phyloP scores from a whole-genome alignment of 2,797 vertebrate species.

The Chromobotia macracanthus region DNA sequence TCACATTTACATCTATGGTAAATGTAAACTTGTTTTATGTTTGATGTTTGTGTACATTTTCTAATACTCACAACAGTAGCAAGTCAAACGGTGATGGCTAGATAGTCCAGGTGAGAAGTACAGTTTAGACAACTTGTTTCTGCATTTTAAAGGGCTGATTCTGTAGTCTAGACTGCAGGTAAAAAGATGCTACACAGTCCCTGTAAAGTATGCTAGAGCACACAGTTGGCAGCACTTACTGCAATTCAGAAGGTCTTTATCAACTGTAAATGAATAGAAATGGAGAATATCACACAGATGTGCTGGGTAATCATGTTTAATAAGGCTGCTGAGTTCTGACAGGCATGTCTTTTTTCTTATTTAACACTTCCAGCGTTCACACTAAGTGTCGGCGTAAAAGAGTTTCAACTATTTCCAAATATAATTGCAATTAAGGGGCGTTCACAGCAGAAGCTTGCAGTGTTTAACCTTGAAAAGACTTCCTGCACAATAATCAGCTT shows the following conservation, averaged over 20 bases:
- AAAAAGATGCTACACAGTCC: background rate
- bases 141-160: too few species aligned
- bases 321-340: constrained; percentile 46
- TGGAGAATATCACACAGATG: background rate
- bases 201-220: too few species aligned
- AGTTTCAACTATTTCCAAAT: constrained; percentile 61
- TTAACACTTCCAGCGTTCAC: constrained; percentile 50
- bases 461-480: constrained; percentile 68
- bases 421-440: constrained; percentile 68
- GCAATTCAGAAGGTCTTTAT: background rate
- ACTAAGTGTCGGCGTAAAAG: constrained; percentile 52
- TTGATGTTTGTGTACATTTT: too few species aligned
- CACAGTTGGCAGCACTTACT: too few species aligned
- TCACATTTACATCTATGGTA: too few species aligned
- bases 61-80: too few species aligned
- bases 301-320: constrained; percentile 47
- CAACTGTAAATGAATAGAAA: background rate
- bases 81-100: too few species aligned
- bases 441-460: constrained; percentile 66
- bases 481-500: constrained; percentile 65
- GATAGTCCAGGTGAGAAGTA: too few species aligned
- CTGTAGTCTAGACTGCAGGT: background rate
- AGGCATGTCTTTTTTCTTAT: constrained; percentile 35
- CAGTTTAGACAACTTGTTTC: too few species aligned
- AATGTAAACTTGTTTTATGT: too few species aligned